Conservation (phyloP, 2,113 vertebrate species). For the Ranitomeya imitator region DNA sequence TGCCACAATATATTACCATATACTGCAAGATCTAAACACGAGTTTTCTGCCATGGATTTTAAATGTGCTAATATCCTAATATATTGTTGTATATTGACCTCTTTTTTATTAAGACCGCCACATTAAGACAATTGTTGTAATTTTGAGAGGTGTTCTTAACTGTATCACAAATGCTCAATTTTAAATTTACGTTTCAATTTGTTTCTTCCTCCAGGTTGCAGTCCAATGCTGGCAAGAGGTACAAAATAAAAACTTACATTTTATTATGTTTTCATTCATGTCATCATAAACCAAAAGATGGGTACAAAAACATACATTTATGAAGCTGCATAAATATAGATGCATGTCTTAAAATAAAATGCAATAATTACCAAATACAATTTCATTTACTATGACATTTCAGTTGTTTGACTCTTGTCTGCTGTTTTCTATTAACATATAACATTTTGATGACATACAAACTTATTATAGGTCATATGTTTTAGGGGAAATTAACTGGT, state of each 20-base stretch:
- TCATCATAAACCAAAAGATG: no score
- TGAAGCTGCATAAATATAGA: no score
- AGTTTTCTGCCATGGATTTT: neutral
- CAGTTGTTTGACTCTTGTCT: no score
- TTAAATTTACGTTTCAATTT: slow-evolving; percentile 40
- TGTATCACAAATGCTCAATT: neutral
- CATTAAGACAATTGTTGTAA: neutral
- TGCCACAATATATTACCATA: neutral
- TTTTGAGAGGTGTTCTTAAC: neutral
- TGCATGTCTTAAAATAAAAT: no score
- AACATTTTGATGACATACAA: no score
- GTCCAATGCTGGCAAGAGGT: slow-evolving; percentile 96
- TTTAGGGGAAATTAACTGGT: no score
- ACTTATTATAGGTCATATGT: no score
- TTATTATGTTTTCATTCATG: neutral
- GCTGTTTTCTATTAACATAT: no score
- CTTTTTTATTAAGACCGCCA: neutral
- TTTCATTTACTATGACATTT: no score
- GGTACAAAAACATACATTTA: no score
- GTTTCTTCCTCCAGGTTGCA: slow-evolving; percentile 76
- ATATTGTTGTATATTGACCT: neutral
- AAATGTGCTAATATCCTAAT: neutral
- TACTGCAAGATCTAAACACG: neutral
- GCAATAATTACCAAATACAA: no score
- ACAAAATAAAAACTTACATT: slow-evolving; percentile 48